Evolutionary conservation across 64 coral and sea anemone species (phyloP), one percentile per base, ranked within the genome.

Genomic region (Porites lutea): DNA sequence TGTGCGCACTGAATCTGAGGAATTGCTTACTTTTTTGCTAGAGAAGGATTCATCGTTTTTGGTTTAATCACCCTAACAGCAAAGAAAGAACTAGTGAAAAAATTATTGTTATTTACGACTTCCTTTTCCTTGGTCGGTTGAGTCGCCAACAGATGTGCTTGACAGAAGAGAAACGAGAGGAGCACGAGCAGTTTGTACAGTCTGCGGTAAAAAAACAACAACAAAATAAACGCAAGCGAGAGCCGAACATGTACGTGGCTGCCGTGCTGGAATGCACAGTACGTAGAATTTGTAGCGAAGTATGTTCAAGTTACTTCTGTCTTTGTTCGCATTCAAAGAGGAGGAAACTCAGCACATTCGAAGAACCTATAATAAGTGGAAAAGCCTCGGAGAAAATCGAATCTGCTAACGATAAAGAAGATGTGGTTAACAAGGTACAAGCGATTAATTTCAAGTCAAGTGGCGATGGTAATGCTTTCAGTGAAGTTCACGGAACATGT

Each of bases 161-260:
- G 13, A 89, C 92, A 48, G 87, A 94, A 19, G 91, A 90, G 8
- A 87, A 78, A 8, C 74, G 86, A 59, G 65, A 86, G 20, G 52
- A 88, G 62, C 93, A 91, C 18, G 88, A 94, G 69, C 67, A 88
- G n/a, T 94, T 97, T 77, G 92, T 99, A 1, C 78, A 86, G 60
- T 95, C 82, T 48, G 97, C 94, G 2, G 82, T 96, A 52, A 92
- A 88, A 15, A 99, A 99, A 96, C 95, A 95, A 53, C 79, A 84
- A 18, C 83, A 78, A 64, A 99, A 99, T 77, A 99, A 99, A 50
- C 89, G 97, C n/a, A 96, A 96, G 90, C 88, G 97, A 77, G 94
- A 93, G 60, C 97, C 97, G 2, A 86, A 99, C 62, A 99, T 99
- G 97, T 93, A 77, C 44, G 63, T 99, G 63, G 94, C 93, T 9